A percentile compares a stretch with the other conserved stretches of the same genome.
Evolutionary conservation across 2,113 vertebrate genomes (phyloP).

Genomic region (Tretioscincus oriximinensis): DNA sequence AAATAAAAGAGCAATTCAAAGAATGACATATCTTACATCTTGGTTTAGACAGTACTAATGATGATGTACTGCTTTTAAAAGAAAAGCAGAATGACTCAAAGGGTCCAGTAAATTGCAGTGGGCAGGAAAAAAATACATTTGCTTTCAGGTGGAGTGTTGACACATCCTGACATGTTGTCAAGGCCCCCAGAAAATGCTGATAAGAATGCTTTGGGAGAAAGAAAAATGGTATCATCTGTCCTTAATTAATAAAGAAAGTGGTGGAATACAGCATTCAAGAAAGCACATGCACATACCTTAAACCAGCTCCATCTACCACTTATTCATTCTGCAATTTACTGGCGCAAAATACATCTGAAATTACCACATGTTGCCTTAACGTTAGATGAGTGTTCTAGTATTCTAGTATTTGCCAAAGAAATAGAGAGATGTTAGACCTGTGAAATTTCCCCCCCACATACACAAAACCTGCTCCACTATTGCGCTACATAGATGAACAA

Average conservation of each 20-base stretch:
- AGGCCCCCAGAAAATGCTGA: conserved; percentile 42
- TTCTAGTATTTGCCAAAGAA: too few relatives aligned
- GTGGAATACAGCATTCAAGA: conserved; percentile 39
- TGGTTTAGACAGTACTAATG: conserved; percentile 53
- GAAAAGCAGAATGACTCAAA: conserved; percentile 49
- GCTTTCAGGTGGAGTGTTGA: conserved; percentile 59
- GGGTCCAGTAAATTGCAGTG: conserved; percentile 57
- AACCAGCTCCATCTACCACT: conserved; percentile 27
- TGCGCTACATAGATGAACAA: too few relatives aligned
- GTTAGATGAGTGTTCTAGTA: too few relatives aligned
- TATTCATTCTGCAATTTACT: too few relatives aligned
- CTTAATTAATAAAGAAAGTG: conserved; percentile 60
- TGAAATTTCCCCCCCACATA: too few relatives aligned
- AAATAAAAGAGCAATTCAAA: conserved; percentile 63
- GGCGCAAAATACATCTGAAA: too few relatives aligned
- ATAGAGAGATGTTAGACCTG: too few relatives aligned
- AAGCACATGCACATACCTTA: conserved; percentile 40
- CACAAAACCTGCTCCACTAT: too few relatives aligned
- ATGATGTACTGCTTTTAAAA: conserved; percentile 54
- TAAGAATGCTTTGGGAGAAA: conserved; percentile 42
- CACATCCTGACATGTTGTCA: conserved; percentile 53
- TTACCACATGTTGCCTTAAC: too few relatives aligned
- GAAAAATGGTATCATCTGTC: conserved; percentile 45
- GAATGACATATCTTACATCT: conserved; percentile 59
- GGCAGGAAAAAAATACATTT: conserved; percentile 26